These are phyloP conservation scores for Heliconius cydno DNA, from an alignment of 2,888 invertebrate genomes.

Conservation along the genomic window DNA sequence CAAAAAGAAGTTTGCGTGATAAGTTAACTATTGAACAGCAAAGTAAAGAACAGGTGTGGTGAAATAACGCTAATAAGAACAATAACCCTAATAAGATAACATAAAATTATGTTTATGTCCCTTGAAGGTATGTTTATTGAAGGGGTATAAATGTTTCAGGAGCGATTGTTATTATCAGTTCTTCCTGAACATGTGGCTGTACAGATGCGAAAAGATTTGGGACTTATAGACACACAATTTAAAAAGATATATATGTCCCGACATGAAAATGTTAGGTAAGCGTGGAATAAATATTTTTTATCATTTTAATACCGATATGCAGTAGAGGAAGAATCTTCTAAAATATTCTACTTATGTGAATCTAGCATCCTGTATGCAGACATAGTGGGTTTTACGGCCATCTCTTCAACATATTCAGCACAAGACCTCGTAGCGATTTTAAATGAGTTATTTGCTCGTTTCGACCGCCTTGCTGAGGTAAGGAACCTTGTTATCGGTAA, in stretches of 20 bases:
- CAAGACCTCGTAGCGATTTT: slow-evolving; percentile 97
- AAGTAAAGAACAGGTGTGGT: slow-evolving; percentile 92
- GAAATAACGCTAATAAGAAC: not conserved
- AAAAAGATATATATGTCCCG: slow-evolving; percentile 99
- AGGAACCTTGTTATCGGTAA: slow-evolving; percentile 1
- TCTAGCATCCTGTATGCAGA: slow-evolving; percentile 97
- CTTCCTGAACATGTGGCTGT: slow-evolving; percentile 98
- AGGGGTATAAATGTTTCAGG: slow-evolving; percentile 83
- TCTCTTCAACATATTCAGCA: slow-evolving; percentile 97
- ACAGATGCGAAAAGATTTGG: slow-evolving; percentile 97
- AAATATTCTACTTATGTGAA: slow-evolving; percentile 25
- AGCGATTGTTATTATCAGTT: slow-evolving; percentile 94
- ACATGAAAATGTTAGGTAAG: slow-evolving; percentile 97
- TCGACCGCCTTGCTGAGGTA: slow-evolving; percentile 94
- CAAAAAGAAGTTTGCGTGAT: slow-evolving; percentile 94
- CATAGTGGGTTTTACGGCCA: slow-evolving; percentile 98
- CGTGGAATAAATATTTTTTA: slow-evolving; percentile 23
- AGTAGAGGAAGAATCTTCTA: not conserved
- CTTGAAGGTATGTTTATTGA: not conserved
- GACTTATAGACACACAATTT: slow-evolving; percentile 95
- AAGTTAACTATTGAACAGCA: slow-evolving; percentile 97
- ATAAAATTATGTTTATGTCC: not conserved
- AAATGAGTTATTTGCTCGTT: slow-evolving; percentile 97
- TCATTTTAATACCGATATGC: not conserved
- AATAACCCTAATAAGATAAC: not conserved